Percentiles rank a stretch among this genome's conserved stretches.
phyloP scores from a whole-genome alignment of 2,888 invertebrate genomes.

The Tetheella fluctuosa region DNA sequence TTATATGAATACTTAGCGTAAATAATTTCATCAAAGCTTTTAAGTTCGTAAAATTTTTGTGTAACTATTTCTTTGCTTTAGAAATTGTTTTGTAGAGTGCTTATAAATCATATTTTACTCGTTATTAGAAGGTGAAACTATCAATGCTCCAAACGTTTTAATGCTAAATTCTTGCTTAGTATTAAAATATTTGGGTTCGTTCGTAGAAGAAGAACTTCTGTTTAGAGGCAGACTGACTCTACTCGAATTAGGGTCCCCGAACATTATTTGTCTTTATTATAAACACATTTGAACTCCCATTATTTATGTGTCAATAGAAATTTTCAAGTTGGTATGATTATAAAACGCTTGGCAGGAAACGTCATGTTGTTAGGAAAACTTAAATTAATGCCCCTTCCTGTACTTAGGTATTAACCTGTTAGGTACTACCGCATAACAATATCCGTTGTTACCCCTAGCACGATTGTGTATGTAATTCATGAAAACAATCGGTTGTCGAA shows the following conservation, averaged over 20 bases:
- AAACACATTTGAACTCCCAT: no score
- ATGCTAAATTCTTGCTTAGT: no score
- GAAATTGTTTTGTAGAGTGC: no score
- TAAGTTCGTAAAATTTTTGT: not conserved
- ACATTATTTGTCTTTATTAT: no score
- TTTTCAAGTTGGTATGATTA: not conserved
- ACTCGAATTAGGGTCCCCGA: no score
- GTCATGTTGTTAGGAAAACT: not conserved
- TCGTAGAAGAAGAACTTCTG: no score
- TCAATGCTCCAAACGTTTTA: no score
- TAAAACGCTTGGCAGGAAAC: not conserved
- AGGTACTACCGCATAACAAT: constrained; percentile 23
- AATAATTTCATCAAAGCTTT: constrained; percentile 14
- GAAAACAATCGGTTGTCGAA: constrained; percentile 26
- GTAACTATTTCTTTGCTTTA: no score
- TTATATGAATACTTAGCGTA: constrained; percentile 9
- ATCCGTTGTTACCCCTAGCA: constrained; percentile 15
- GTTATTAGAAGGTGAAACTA: no score
- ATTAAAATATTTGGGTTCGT: no score
- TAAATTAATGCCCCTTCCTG: not conserved
- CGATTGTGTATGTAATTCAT: constrained; percentile 10
- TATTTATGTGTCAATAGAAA: not conserved
- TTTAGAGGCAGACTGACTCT: no score
- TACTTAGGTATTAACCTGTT: not conserved
- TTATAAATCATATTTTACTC: no score